Base-by-base conservation (phyloP, 2,113 vertebrate genomes). In the Gallinago media region DNA sequence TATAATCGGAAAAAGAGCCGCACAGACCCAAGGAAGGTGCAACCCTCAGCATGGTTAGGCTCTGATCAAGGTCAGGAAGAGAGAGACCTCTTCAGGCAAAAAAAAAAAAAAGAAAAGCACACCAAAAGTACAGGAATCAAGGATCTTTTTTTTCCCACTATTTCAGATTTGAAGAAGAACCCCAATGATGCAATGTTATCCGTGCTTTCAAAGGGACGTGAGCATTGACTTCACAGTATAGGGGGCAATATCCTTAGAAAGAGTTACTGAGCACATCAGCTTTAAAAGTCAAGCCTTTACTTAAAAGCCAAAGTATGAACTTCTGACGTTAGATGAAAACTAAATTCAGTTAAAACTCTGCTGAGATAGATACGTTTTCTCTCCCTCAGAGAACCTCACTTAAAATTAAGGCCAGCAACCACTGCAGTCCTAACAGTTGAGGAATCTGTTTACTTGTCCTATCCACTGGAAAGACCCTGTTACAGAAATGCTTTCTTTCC, bases 81-180 rank as follows among this genome's bases (percentile, higher is more conserved):
- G 40, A 88, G 75, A 92, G 78, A 93, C 50, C 84, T 85, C 89
- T 95, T 94, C 87, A 96, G 93, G 63, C 32, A 89, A 34, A 75
- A 46, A 40, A 46, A 72, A 38, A 34, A 40, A 72, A 36, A 85
- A 15, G 88, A 22, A 56, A 72, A 54, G 27, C 55, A 23, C 31
- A 80, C 12, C 63, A 73, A 77, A 89, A 31, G 12, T 29, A 83
- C 40, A 27, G 29, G 55, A 73, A 77, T 63, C 14, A 15, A 74
- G 42, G 52, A 87, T 10, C 0, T 2, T 32, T 52, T 87, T 70
- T 70, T 26, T 63, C 38, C 38, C 21, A 62, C 17, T 7, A 29
- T 38, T 80, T 86, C 55, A 80, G 22, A 38, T 70, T 25, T 88
- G 44, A 88, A 85, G 61, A 32, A 77, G 26, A 8, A 87, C n/a